These are phyloP conservation scores for Probosciger aterrimus DNA, from an alignment of 2,113 vertebrate genomes.

Conservation along the genomic window DNA sequence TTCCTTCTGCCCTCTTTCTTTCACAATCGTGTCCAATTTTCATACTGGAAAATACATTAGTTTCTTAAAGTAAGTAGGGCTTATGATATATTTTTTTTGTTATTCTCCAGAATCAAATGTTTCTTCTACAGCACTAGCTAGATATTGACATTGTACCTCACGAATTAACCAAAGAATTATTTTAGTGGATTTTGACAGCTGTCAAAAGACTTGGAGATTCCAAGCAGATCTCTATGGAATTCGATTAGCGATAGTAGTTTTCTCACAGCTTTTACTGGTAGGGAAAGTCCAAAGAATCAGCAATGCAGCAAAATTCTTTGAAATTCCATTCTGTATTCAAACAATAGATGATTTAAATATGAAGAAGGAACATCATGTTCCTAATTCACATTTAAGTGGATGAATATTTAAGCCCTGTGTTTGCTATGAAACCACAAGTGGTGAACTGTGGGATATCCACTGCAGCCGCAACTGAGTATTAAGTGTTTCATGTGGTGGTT, in stretches of 20 bases:
- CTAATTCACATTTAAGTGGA: neutral
- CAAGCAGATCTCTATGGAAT: neutral
- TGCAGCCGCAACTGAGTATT: neutral
- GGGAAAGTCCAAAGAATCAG: neutral
- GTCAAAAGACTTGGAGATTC: neutral
- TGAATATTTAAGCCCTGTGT: neutral
- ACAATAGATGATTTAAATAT: neutral
- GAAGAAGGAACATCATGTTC: neutral
- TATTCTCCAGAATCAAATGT: neutral
- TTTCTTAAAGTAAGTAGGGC: neutral
- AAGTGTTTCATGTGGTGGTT: neutral
- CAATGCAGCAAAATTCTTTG: neutral
- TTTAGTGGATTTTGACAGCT: neutral
- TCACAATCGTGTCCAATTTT: neutral
- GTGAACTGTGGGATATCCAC: neutral
- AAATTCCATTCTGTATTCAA: neutral
- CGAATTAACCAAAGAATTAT: neutral
- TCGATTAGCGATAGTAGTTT: neutral
- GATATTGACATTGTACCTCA: neutral
- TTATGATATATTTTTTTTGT: neutral
- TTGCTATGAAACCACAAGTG: neutral
- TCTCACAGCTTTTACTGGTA: neutral
- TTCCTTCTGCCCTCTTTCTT: neutral
- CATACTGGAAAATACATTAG: neutral
- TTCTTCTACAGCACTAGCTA: neutral